Conservation (phyloP, 2,113 vertebrate genomes). For the Machaerirhynchus nigripectus region DNA sequence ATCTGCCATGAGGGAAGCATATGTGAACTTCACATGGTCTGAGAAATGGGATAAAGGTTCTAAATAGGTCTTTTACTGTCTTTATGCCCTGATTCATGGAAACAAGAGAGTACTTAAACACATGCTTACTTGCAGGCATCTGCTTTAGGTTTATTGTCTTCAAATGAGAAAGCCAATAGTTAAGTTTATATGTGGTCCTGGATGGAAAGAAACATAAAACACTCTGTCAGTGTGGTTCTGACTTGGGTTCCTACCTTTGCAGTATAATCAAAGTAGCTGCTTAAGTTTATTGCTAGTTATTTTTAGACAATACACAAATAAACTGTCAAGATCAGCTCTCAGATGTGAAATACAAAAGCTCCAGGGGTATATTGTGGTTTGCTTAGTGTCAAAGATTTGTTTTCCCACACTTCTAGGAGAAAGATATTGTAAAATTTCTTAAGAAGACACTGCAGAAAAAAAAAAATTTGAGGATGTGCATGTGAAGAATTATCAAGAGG, state of each 20-base stretch:
- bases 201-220: background rate
- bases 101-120: slow-evolving; percentile 40
- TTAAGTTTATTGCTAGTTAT: background rate
- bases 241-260: background rate
- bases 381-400: background rate
- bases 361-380: background rate
- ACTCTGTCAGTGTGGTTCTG: background rate
- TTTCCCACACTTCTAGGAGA: background rate
- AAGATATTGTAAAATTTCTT: background rate
- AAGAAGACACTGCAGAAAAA: background rate
- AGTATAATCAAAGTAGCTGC: background rate
- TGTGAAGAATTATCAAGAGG: background rate
- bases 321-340: background rate
- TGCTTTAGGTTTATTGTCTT: slow-evolving; percentile 11
- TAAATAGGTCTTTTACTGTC: slow-evolving; percentile 33
- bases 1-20: background rate
- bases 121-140: slow-evolving; percentile 13
- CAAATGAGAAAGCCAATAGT: slow-evolving; percentile 21
- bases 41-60: slow-evolving; percentile 4
- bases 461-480: background rate
- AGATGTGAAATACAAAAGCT: background rate
- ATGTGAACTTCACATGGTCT: slow-evolving; percentile 7
- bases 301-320: background rate
- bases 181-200: background rate
- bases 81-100: slow-evolving; percentile 43